These are phyloP conservation scores for Forpus xanthops DNA, from an alignment of 2,797 vertebrate species.

Conservation along the genomic window DNA sequence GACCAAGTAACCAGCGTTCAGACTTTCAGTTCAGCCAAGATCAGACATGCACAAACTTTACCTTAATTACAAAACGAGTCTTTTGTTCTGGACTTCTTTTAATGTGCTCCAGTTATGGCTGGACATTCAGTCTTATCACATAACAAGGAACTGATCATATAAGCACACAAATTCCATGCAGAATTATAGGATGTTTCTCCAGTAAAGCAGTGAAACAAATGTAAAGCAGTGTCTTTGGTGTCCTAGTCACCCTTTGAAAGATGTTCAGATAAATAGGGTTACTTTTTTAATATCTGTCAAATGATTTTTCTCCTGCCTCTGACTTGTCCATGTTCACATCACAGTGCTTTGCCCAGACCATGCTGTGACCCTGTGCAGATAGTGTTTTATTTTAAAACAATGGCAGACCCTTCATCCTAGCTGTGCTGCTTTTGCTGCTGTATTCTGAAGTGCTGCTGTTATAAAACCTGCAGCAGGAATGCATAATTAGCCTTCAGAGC, in stretches of 20 bases:
- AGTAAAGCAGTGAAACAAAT: not conserved
- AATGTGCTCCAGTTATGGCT: not conserved
- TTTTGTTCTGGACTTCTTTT: not conserved
- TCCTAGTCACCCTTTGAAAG: not conserved
- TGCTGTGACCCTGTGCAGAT: not conserved
- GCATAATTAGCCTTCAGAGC: constrained; percentile 3
- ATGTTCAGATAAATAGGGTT: not conserved
- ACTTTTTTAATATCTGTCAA: not conserved
- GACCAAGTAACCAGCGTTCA: not conserved
- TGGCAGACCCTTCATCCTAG: not conserved
- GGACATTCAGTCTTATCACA: not conserved
- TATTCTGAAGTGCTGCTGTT: constrained; percentile 6
- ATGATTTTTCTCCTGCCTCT: not conserved
- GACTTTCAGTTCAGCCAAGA: not conserved
- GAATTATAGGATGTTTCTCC: not conserved
- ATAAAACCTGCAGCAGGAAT: not conserved
- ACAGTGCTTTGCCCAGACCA: not conserved
- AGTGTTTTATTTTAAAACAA: not conserved
- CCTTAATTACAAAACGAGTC: not conserved
- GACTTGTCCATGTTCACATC: not conserved
- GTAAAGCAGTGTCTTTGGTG: not conserved
- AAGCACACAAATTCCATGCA: not conserved
- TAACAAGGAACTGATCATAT: not conserved
- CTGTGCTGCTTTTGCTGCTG: not conserved
- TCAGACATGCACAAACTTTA: not conserved